A percentile compares a stretch with the other conserved stretches of the same genome.
phyloP scores from a whole-genome alignment of 2,113 vertebrate genomes.

The Lagopus muta region DNA sequence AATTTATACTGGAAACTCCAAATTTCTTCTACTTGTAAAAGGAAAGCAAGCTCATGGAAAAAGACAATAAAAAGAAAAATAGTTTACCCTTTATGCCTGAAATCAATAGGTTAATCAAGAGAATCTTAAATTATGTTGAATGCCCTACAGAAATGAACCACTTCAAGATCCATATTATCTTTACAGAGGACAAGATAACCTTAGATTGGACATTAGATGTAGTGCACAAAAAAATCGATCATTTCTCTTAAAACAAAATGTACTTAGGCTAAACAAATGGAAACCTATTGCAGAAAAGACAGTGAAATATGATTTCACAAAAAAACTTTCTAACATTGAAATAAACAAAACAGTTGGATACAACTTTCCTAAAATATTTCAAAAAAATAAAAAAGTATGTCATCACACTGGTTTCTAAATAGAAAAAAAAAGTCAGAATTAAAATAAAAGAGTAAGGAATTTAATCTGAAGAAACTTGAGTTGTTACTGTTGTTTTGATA shows the following conservation, averaged over 20 bases:
- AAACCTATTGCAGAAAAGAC: background rate
- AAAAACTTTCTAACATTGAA: background rate
- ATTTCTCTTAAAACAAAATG: background rate
- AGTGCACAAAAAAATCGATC: background rate
- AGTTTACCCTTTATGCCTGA: background rate
- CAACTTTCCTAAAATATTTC: background rate
- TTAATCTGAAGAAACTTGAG: background rate
- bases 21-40: background rate
- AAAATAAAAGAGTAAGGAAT: background rate
- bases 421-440: background rate
- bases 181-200: slow-evolving; percentile 32
- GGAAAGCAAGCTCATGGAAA: background rate
- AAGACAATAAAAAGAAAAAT: background rate
- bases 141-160: background rate
- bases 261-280: background rate
- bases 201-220: background rate
- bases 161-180: slow-evolving; percentile 1
- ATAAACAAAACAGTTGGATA: background rate
- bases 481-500: background rate
- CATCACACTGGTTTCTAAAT: background rate
- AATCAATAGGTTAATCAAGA: slow-evolving; percentile 58
- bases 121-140: slow-evolving; percentile 24
- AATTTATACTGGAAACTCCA: background rate
- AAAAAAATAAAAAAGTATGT: background rate
- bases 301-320: background rate